Evolutionary conservation across 2,113 vertebrate species (phyloP).

Genomic region (Empidonax alnorum): DNA sequence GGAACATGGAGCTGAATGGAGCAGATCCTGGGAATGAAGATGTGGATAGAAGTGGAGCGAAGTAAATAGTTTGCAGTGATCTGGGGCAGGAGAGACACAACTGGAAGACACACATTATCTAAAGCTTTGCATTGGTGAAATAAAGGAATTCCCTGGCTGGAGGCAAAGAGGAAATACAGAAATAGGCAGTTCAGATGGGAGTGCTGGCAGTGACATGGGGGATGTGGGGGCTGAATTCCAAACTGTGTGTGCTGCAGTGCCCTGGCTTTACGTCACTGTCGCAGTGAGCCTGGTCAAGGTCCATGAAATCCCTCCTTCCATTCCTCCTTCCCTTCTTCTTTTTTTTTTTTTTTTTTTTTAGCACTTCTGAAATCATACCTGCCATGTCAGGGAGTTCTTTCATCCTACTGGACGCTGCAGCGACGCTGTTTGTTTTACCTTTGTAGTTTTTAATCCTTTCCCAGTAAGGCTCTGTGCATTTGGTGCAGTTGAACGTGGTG

Average conservation of each 20-base stretch:
- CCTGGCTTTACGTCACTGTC: neutral
- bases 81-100: neutral
- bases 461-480: neutral
- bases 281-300: neutral
- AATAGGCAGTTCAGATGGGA: neutral
- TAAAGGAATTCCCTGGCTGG: neutral
- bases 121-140: neutral
- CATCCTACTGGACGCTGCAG: neutral
- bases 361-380: neutral
- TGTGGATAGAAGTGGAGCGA: neutral
- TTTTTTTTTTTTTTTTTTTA: neutral
- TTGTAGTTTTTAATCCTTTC: constrained; percentile 12
- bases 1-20: neutral
- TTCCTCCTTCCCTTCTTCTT: neutral
- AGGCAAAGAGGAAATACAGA: neutral
- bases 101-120: neutral
- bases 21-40: neutral
- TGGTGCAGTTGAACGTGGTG: neutral
- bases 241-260: neutral
- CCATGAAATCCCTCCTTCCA: neutral
- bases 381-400: neutral
- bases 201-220: neutral
- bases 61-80: neutral
- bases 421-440: constrained; percentile 5
- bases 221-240: fast-evolving